A percentile compares a stretch with the other conserved stretches of the same genome.
These are phyloP conservation scores for Aphidius ervi DNA, from an alignment of 1,140 invertebrate species.

Conservation along the genomic window DNA sequence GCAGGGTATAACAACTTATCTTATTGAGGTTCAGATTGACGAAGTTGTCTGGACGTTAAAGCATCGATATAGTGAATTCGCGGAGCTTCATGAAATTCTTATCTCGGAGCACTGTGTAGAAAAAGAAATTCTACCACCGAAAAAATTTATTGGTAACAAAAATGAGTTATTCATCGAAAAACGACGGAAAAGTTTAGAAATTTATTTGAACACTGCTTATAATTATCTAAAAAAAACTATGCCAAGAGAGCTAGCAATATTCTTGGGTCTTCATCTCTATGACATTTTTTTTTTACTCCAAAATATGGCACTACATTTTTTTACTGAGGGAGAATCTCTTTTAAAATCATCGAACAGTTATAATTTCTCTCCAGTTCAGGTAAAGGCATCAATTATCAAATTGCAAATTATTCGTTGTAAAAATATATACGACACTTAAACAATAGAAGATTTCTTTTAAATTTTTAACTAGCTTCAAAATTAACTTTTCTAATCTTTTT, in stretches of 20 bases:
- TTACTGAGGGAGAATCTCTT: conserved; percentile 64
- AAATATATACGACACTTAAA: no score
- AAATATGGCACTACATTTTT: conserved; percentile 70
- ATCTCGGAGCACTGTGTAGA: conserved; percentile 72
- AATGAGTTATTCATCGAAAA: conserved; percentile 81
- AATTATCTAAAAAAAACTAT: conserved; percentile 69
- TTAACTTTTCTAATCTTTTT: conserved; percentile 42
- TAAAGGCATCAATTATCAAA: conserved; percentile 36
- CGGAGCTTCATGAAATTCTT: conserved; percentile 79
- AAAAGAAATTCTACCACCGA: conserved; percentile 83
- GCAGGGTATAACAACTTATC: conserved; percentile 64
- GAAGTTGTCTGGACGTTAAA: conserved; percentile 74
- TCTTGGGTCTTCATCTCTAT: conserved; percentile 77
- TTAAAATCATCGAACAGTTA: conserved; percentile 59
- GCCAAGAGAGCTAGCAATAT: conserved; percentile 70
- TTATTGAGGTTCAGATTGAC: conserved; percentile 65
- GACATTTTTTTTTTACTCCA: conserved; percentile 79
- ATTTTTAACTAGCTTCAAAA: no score
- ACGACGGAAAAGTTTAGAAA: conserved; percentile 71
- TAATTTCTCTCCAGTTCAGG: conserved; percentile 70
- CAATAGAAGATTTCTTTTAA: no score
- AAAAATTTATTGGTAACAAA: conserved; percentile 80
- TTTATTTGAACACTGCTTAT: conserved; percentile 75
- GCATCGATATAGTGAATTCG: conserved; percentile 85
- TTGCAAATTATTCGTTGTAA: no score